Conservation (phyloP, 2,888 invertebrate species). For the Hartigia nigra region DNA sequence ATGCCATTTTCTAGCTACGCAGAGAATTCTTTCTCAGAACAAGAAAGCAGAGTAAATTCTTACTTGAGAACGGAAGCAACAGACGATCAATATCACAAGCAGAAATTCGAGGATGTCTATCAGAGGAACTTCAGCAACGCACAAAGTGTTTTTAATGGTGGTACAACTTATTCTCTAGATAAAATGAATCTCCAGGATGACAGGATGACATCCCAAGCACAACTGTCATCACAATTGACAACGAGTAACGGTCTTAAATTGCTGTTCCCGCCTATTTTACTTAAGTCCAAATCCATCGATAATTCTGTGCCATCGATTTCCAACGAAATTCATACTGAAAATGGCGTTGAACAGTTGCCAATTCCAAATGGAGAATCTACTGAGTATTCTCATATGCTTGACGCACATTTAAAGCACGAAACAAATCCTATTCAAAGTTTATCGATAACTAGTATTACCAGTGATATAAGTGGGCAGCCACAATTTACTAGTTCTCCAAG, state of each 20-base stretch:
- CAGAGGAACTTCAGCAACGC: background rate
- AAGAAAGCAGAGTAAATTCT: background rate
- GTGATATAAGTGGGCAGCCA: slow-evolving; percentile 30
- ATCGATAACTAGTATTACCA: slow-evolving; percentile 13
- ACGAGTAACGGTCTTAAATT: background rate
- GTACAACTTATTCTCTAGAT: background rate
- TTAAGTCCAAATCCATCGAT: background rate
- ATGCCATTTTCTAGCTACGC: slow-evolving; percentile 25
- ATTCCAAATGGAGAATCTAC: background rate
- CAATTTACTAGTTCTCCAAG: slow-evolving; percentile 47
- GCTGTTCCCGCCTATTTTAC: background rate
- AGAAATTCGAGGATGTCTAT: background rate
- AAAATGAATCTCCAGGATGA: background rate
- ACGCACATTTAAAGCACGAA: background rate
- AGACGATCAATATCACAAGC: background rate
- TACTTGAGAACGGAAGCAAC: background rate
- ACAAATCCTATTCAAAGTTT: slow-evolving; percentile 2
- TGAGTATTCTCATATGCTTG: background rate
- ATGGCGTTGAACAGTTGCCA: background rate
- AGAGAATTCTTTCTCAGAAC: slow-evolving; percentile 14
- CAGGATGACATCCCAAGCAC: background rate
- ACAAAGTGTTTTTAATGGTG: background rate
- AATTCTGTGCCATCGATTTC: background rate
- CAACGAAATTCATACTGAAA: background rate
- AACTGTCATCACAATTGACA: background rate